Evolutionary conservation across 23 tunicate species (phyloP).

Genomic region (Ascidia mentula): DNA sequence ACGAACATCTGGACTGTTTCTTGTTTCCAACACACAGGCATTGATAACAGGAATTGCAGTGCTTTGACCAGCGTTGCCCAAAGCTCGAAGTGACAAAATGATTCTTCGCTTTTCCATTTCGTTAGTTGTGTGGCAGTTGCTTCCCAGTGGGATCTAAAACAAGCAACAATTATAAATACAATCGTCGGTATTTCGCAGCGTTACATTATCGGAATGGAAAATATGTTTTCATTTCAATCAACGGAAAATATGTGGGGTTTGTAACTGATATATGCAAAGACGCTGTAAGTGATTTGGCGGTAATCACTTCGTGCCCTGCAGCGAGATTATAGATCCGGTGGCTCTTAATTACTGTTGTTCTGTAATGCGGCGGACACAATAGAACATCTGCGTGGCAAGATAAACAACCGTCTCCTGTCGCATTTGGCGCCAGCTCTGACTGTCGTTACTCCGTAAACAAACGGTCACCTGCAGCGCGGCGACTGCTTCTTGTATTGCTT

Average conservation of each 20-base stretch:
- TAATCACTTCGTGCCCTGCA: background rate
- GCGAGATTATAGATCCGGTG: background rate
- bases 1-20: constrained; percentile 23
- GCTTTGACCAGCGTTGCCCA: constrained; percentile 51
- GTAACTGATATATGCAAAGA: no score
- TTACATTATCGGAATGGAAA: no score
- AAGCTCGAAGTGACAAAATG: constrained; percentile 25
- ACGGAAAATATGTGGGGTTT: no score
- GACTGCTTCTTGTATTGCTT: constrained; percentile 15
- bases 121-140: constrained; percentile 44
- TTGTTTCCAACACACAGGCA: constrained; percentile 22
- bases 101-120: background rate
- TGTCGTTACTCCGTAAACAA: background rate
- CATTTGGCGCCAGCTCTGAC: background rate
- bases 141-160: constrained; percentile 33
- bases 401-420: background rate
- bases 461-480: constrained; percentile 19
- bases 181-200: no score
- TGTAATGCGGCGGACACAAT: background rate
- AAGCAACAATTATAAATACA: no score
- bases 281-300: no score
- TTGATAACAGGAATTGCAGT: constrained; percentile 13
- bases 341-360: background rate
- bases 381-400: background rate
- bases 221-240: no score